Base-by-base conservation (phyloP, 2,797 vertebrate genomes). In the Sebastes taczanowskii region DNA sequence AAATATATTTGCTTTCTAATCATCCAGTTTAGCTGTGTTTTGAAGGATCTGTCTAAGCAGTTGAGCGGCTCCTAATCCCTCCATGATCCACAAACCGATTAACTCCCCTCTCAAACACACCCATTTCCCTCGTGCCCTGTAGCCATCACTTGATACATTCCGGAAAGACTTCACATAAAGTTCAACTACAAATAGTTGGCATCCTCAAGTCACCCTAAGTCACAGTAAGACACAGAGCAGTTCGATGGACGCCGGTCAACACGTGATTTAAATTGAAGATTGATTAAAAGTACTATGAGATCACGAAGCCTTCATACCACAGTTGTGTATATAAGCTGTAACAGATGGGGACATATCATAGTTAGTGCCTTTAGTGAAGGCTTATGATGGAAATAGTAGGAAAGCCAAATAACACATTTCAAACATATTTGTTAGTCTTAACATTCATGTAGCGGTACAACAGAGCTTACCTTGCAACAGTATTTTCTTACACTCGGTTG, bases 341-440 rank as follows among this genome's bases (percentile, higher is more conserved):
- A 56, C 71, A 86, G 62, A 84, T 71, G 67, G 34, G 16, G 4
- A 67, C 14, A 60, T 79, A 70, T 58, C 27, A 63, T 8, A 6
- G 59, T 29, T 23, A 4, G 2, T 25, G 5, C 14, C 6, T 67
- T 53, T 52, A 35, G 35, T 55, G 4, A 71, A 61, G 16, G 5
- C 20, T 49, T 46, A n/a, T 71, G n/a, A 71, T 38, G 29, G 11
- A 32, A 23, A 22, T 34, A 6, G 4, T 2, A 25, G 2, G n/a
- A n/a, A 30, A 7, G 14, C 16, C 23, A 27, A 22, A 27, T 14
- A 20, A 9, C 16, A 16, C 2, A 25, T 63, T 22, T 14, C 4
- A 14, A 58, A 77, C 11, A 38, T 18, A n/a, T 10, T 30, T 34
- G 2, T 67, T 23, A 32, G 4, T 64, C 10, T 11, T 9, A 11